A percentile compares a stretch with the other conserved stretches of the same genome.
Conservation (phyloP, 1,140 invertebrate genomes). For the Trichogramma pretiosum region DNA sequence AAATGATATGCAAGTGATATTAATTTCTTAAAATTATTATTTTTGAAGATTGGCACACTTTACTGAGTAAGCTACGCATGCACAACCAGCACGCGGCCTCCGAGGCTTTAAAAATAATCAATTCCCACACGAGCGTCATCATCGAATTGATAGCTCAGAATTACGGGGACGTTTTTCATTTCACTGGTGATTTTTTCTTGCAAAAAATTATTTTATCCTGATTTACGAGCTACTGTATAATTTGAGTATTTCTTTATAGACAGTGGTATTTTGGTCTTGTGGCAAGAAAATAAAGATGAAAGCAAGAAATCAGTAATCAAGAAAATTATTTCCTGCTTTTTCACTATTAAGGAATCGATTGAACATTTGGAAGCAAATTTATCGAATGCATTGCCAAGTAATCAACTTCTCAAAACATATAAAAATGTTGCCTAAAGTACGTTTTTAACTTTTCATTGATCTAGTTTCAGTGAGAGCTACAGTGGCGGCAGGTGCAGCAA, state of each 20-base stretch:
- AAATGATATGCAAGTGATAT: no score
- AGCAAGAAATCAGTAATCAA: slow-evolving; percentile 19
- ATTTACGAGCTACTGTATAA: no score
- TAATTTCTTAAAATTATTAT: no score
- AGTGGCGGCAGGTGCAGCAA: slow-evolving; percentile 27
- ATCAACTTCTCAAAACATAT: neutral
- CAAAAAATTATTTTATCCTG: neutral
- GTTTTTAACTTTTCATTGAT: neutral
- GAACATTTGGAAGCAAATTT: slow-evolving; percentile 3
- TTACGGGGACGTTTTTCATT: slow-evolving; percentile 32
- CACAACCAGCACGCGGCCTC: no score
- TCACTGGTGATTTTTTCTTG: slow-evolving; percentile 22
- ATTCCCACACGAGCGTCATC: slow-evolving; percentile 24
- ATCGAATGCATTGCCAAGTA: neutral
- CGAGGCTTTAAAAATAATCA: slow-evolving; percentile 23
- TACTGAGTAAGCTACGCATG: no score
- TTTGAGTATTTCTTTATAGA: slow-evolving; percentile 16
- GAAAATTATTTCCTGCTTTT: slow-evolving; percentile 22
- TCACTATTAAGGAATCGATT: slow-evolving; percentile 23
- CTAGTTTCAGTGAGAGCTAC: slow-evolving; percentile 22
- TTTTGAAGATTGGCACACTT: no score
- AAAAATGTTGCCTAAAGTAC: neutral
- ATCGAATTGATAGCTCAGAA: slow-evolving; percentile 27
- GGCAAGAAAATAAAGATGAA: slow-evolving; percentile 25
- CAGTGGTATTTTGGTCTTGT: slow-evolving; percentile 26